Percentiles rank a stretch among this genome's conserved stretches.
Evolutionary conservation across 1,140 invertebrate genomes (phyloP).

Genomic region (Panonychus citri): DNA sequence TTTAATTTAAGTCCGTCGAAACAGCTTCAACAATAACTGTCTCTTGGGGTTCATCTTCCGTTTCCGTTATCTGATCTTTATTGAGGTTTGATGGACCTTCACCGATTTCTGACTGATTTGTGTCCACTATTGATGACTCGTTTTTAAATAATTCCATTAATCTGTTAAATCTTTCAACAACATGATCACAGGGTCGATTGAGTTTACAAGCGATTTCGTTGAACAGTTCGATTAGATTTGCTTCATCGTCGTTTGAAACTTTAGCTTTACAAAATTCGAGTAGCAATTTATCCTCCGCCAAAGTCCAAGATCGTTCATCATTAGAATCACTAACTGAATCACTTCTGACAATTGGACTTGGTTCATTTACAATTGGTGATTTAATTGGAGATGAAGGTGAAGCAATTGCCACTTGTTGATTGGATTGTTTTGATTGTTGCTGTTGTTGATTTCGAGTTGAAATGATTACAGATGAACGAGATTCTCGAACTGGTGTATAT

Average conservation of each 20-base stretch:
- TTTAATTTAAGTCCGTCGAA: too few relatives aligned
- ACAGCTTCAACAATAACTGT: too few relatives aligned
- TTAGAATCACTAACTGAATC: not conserved
- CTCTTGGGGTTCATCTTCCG: too few relatives aligned
- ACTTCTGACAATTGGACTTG: too few relatives aligned
- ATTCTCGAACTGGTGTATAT: not conserved
- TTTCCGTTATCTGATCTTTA: too few relatives aligned
- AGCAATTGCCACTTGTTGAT: too few relatives aligned
- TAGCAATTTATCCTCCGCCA: conserved; percentile 5
- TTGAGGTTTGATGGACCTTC: too few relatives aligned
- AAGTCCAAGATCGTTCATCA: conserved; percentile 1
- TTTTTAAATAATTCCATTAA: not conserved
- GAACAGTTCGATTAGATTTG: not conserved
- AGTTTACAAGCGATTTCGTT: not conserved
- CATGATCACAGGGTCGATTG: not conserved
- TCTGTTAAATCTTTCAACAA: not conserved
- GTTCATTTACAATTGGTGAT: too few relatives aligned
- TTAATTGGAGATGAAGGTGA: too few relatives aligned
- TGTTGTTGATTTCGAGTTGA: not conserved
- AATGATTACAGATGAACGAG: too few relatives aligned
- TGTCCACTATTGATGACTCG: too few relatives aligned
- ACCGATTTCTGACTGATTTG: too few relatives aligned
- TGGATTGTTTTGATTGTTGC: not conserved
- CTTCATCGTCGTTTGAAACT: not conserved
- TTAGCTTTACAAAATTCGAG: conserved; percentile 3